A percentile compares a stretch with the other conserved stretches of the same genome.
Evolutionary conservation across 2,113 vertebrate species (phyloP).

Genomic region (Gymnobelideus leadbeateri): DNA sequence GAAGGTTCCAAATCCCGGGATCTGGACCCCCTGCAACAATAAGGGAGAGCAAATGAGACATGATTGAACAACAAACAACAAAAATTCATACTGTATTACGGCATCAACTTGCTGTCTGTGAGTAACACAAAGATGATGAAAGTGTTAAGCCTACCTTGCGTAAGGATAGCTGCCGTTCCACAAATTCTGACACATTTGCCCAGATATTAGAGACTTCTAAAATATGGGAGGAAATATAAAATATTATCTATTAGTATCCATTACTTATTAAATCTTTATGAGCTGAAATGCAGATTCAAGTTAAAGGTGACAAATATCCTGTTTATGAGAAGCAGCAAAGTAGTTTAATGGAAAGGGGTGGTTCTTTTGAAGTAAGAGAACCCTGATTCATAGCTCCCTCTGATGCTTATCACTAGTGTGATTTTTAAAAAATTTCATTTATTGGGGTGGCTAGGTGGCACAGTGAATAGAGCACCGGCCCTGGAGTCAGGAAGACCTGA

Average conservation of each 20-base stretch:
- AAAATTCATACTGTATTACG: background rate
- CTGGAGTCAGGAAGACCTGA: too few species aligned
- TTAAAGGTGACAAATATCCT: background rate
- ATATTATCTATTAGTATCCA: background rate
- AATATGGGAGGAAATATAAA: constrained; percentile 66
- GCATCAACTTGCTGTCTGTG: background rate
- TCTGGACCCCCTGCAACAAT: constrained; percentile 85
- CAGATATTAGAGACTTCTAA: constrained; percentile 87
- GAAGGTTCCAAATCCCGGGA: constrained; percentile 88
- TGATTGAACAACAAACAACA: background rate
- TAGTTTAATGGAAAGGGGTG: background rate
- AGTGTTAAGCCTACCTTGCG: constrained; percentile 83
- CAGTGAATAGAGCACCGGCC: too few species aligned
- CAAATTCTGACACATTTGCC: constrained; percentile 85
- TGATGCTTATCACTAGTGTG: background rate
- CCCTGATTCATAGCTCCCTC: background rate
- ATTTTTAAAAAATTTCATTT: too few species aligned
- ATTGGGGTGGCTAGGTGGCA: too few species aligned
- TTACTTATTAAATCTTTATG: constrained; percentile 7
- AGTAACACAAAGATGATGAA: background rate
- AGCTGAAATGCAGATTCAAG: background rate
- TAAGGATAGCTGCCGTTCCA: constrained; percentile 83
- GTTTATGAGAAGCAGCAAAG: background rate
- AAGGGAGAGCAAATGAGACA: constrained; percentile 2
- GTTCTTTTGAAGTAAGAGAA: background rate